Conservation (phyloP, 2,797 vertebrate genomes). For the Buceros bicornis region DNA sequence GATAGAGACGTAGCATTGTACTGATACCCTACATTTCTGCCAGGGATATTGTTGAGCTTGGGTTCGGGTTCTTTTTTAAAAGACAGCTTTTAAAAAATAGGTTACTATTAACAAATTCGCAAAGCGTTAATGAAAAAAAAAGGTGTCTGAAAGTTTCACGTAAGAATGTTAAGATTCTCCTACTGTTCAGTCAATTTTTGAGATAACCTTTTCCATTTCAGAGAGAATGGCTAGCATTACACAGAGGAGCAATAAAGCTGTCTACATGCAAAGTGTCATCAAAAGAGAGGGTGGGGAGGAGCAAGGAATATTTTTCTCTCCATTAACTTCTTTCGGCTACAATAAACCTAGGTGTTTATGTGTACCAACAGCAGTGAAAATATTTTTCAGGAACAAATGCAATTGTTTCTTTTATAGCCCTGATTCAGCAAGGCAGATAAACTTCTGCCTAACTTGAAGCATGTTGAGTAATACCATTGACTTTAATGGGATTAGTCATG, state of each 20-base stretch:
- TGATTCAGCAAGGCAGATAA: constrained; percentile 43
- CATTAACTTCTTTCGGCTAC: constrained; percentile 31
- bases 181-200: background rate
- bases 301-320: constrained; percentile 29
- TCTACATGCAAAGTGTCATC: background rate
- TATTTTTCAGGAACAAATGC: constrained; percentile 23
- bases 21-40: background rate
- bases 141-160: background rate
- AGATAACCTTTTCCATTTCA: background rate
- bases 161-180: background rate
- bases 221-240: background rate
- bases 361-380: constrained; percentile 28
- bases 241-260: background rate
- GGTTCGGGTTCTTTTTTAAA: background rate
- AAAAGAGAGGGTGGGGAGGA: background rate
- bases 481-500: background rate
- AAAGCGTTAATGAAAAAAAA: background rate
- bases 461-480: background rate
- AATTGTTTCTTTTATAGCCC: constrained; percentile 19
- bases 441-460: background rate
- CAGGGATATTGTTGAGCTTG: background rate
- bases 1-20: background rate
- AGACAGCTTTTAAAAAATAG: background rate
- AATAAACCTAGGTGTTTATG: constrained; percentile 25
- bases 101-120: background rate